These are phyloP conservation scores for Erinaceus europaeus DNA, from an alignment of 2,113 vertebrate species.

Conservation along the genomic window DNA sequence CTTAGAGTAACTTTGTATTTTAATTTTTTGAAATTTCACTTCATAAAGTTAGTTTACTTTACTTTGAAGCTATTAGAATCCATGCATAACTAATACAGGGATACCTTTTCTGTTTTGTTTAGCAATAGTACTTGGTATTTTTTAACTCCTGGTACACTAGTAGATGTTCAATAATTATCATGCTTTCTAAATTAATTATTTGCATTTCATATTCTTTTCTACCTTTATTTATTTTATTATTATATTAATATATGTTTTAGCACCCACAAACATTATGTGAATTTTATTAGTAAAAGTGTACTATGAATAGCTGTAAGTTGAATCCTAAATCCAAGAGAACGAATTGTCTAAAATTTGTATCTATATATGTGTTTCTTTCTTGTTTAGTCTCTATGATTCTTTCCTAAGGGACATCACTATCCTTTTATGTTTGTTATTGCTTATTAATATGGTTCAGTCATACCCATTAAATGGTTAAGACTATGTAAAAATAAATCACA, in stretches of 20 bases:
- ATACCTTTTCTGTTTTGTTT: not conserved
- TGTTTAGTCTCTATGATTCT: not conserved
- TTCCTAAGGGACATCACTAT: not conserved
- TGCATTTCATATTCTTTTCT: not conserved
- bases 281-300: not conserved
- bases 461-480: not conserved
- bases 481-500: no score
- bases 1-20: not conserved
- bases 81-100: not conserved
- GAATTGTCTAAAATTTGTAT: not conserved
- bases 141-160: not conserved
- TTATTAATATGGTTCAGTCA: not conserved
- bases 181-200: not conserved
- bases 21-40: not conserved
- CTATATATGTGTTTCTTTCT: not conserved
- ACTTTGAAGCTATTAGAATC: not conserved
- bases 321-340: not conserved
- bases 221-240: not conserved
- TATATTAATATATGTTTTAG: not conserved
- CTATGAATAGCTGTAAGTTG: not conserved
- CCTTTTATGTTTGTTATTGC: not conserved
- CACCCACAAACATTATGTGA: not conserved
- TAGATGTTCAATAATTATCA: not conserved
- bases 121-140: not conserved
- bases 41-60: not conserved